These are phyloP conservation scores for Drosophila conformis DNA, from an alignment of 2,888 invertebrate genomes.

Conservation along the genomic window DNA sequence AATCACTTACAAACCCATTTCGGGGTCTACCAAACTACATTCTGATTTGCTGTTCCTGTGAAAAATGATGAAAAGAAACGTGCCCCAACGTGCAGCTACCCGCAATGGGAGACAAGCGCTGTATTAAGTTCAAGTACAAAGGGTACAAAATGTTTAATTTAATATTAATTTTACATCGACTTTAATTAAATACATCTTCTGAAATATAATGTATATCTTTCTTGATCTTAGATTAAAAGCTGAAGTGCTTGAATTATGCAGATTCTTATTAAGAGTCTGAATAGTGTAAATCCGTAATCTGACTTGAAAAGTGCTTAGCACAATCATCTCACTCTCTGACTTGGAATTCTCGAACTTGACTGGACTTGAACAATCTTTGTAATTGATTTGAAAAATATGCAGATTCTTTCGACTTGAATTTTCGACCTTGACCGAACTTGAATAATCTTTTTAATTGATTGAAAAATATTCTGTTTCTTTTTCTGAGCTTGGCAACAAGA, in stretches of 20 bases:
- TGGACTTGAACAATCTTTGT: background rate
- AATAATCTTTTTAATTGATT: constrained; percentile 1
- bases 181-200: background rate
- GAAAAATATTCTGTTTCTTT: background rate
- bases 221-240: background rate
- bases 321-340: background rate
- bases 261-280: background rate
- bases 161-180: background rate
- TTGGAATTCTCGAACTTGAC: background rate
- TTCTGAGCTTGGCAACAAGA: background rate
- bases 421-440: background rate
- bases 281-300: background rate
- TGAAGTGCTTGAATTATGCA: background rate
- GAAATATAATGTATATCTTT: background rate
- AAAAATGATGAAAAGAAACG: constrained; percentile 22
- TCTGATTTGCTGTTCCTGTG: constrained; percentile 9
- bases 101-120: background rate
- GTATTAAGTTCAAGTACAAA: background rate
- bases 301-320: background rate
- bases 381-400: background rate
- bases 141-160: background rate
- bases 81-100: constrained; percentile 6
- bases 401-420: background rate
- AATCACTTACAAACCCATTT: constrained; percentile 27
- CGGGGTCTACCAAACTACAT: background rate